These are phyloP conservation scores for Temnothorax rugatulus DNA, from an alignment of 2,888 invertebrate genomes.

Conservation along the genomic window DNA sequence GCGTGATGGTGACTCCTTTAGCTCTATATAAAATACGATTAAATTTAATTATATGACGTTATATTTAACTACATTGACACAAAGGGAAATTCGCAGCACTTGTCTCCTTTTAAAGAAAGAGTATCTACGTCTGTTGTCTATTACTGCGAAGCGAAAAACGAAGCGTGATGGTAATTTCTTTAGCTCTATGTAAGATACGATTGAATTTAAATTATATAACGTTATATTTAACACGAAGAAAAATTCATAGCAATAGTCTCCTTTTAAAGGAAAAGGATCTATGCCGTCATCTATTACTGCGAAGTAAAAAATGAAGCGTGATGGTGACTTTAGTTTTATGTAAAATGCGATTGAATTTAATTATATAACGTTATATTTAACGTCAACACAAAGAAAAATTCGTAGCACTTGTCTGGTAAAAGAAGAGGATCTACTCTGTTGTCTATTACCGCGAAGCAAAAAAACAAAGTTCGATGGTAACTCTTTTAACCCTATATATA, in stretches of 20 bases:
- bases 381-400: no score
- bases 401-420: background rate
- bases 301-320: background rate
- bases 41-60: background rate
- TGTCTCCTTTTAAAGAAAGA: background rate
- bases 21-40: background rate
- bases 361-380: background rate
- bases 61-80: background rate
- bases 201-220: background rate
- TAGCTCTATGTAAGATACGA: background rate
- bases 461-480: background rate
- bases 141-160: no score
- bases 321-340: background rate
- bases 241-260: background rate
- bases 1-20: slow-evolving; percentile 13
- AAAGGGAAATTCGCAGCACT: background rate
- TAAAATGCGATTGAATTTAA: background rate
- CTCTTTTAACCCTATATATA: background rate
- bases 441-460: background rate
- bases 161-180: background rate
- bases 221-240: background rate
- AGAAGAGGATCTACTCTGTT: background rate
- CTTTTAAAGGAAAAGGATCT: background rate
- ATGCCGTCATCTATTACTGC: no score
- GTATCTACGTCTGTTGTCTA: no score